Conservation (phyloP, 2,797 vertebrate species). For the Pterois miles region DNA sequence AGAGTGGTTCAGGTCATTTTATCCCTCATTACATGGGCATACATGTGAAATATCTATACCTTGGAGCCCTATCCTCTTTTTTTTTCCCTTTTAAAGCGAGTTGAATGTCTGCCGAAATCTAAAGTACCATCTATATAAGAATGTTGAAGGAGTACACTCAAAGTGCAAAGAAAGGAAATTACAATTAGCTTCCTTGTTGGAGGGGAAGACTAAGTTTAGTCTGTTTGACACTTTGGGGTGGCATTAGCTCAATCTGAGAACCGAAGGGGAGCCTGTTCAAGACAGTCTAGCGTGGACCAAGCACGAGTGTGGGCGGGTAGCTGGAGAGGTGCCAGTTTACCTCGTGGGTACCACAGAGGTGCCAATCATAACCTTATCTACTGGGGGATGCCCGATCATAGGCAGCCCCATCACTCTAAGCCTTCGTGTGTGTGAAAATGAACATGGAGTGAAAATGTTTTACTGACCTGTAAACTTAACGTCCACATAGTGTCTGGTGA, state of each 20-base stretch:
- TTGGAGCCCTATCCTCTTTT: constrained; percentile 25
- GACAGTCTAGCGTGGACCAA: background rate
- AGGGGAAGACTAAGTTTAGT: constrained; percentile 4
- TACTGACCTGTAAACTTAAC: background rate
- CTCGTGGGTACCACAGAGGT: too few relatives aligned
- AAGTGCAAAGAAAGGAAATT: background rate
- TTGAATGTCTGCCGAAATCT: background rate
- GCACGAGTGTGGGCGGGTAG: background rate
- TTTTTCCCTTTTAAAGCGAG: constrained; percentile 12
- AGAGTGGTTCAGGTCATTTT: constrained; percentile 46
- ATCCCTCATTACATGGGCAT: constrained; percentile 58
- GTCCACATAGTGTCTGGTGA: background rate
- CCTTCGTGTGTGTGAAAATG: background rate
- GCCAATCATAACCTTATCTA: background rate
- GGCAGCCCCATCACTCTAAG: background rate
- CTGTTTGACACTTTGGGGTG: background rate
- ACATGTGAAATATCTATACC: constrained; percentile 43
- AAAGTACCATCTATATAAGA: background rate
- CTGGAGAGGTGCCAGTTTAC: background rate
- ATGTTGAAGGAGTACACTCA: background rate
- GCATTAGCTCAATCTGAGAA: background rate
- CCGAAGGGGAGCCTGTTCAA: background rate
- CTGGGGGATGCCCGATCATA: too few relatives aligned
- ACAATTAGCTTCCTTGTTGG: background rate
- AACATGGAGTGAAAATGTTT: background rate